A percentile compares a stretch with the other conserved stretches of the same genome.
phyloP scores from a whole-genome alignment of 2,113 vertebrate genomes.

The Paracanthobrama guichenoti region DNA sequence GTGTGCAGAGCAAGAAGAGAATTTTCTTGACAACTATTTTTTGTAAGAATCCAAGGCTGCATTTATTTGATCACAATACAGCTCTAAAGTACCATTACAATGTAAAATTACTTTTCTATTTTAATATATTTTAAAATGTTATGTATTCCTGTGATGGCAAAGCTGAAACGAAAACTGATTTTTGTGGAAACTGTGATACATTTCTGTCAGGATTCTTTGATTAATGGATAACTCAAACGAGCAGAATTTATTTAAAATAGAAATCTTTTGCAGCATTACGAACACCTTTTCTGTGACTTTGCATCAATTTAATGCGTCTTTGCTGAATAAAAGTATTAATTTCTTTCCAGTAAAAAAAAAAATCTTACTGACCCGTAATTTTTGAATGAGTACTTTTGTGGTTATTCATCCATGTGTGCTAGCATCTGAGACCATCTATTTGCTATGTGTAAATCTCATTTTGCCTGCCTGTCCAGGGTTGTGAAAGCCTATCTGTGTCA shows the following conservation, averaged over 20 bases:
- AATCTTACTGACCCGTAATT: not conserved
- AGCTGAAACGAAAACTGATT: not conserved
- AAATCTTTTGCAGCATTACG: not conserved
- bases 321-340: not conserved
- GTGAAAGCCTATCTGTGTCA: not conserved
- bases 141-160: no score
- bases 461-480: not conserved
- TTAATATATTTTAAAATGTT: no score
- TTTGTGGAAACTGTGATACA: not conserved
- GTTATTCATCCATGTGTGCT: no score
- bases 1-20: not conserved
- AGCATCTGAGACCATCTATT: not conserved
- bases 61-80: not conserved
- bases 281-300: not conserved
- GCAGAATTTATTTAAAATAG: no score
- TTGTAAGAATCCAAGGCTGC: no score
- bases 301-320: not conserved
- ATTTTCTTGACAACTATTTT: not conserved
- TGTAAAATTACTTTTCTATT: no score
- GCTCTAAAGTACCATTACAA: no score
- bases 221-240: not conserved
- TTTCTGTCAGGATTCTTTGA: not conserved
- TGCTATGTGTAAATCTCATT: not conserved
- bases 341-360: not conserved
- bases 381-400: not conserved